Base-by-base conservation (phyloP, 2,888 invertebrate genomes). In the Drosophila algonquin region DNA sequence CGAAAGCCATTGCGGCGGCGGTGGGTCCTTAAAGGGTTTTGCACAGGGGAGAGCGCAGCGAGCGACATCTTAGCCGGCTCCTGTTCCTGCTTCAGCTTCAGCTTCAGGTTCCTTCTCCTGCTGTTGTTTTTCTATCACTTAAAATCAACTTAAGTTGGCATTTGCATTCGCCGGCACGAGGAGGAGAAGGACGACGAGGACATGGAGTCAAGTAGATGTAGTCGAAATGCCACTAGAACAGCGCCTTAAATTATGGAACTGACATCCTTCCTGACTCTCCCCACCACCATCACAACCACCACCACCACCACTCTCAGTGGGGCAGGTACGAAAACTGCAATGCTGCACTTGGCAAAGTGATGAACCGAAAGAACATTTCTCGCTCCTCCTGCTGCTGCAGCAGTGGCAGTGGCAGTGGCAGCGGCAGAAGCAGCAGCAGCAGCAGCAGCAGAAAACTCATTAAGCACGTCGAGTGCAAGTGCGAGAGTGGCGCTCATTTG, bases 121-220 rank as follows among this genome's bases (percentile, higher is more conserved):
- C 62, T 45, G 70, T 78, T 82, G 75, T 81, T 83, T 89, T 87
- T 84, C 80, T 87, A 89, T 87, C 89, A 90, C 90, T 89, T 89
- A 86, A 90, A 88, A 89, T 87, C 86, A 90, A 90, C 90, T 90
- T 90, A 90, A 89, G 89, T 84, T 90, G 89, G 89, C 91, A 90
- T 90, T 90, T 90, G 89, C 90, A 89, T 90, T 81, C 77, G 69
- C 64, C 47, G 40, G 14, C 30, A 30, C 44, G 30, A 10, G 48
- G 35, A 46, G 51, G 35, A 46, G 51, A 30, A n/a, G 10, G 40
- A 47, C 56, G 44, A 21, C 45, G 55, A 50, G 52, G 68, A 62
- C 63, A 67, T 61, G 72, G 64, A 80, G 77, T 87, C 87, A 78
- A 87, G 85, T 82, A 70, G 78, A 80, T 82, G 85, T 80, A 82